Evolutionary conservation across 2,888 invertebrate genomes (phyloP).

Genomic region (Seira ritae): DNA sequence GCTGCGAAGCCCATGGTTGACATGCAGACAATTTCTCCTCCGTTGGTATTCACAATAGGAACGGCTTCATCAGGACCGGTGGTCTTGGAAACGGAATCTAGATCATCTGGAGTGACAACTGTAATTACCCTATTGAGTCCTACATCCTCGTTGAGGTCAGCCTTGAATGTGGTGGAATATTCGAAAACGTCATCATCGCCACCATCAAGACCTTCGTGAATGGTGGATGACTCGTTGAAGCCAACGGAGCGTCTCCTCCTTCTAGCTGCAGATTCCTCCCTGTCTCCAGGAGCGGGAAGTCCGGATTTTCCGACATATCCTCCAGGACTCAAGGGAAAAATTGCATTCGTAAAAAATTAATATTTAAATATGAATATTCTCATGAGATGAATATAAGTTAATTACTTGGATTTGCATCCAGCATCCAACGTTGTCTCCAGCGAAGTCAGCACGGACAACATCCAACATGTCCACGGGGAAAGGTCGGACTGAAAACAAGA

Average conservation of each 20-base stretch:
- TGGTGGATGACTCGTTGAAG: slow-evolving; percentile 64
- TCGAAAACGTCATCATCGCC: slow-evolving; percentile 70
- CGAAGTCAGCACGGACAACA: slow-evolving; percentile 95
- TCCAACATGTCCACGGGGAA: slow-evolving; percentile 97
- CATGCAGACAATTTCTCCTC: slow-evolving; percentile 71
- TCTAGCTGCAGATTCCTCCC: slow-evolving; percentile 80
- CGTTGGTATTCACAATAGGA: slow-evolving; percentile 67
- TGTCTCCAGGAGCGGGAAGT: slow-evolving; percentile 76
- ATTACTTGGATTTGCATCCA: slow-evolving; percentile 95
- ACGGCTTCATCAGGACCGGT: slow-evolving; percentile 62
- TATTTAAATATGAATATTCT: no score
- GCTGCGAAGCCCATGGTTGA: slow-evolving; percentile 95
- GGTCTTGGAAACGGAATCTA: slow-evolving; percentile 52
- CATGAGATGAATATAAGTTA: no score
- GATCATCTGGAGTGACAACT: slow-evolving; percentile 82
- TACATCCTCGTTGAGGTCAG: slow-evolving; percentile 81
- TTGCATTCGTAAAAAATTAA: no score
- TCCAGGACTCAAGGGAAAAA: slow-evolving; percentile 37
- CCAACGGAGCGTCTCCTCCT: slow-evolving; percentile 79
- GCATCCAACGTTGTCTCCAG: slow-evolving; percentile 96
- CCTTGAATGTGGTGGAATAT: slow-evolving; percentile 74
- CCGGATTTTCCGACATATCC: slow-evolving; percentile 70
- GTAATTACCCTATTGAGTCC: slow-evolving; percentile 92
- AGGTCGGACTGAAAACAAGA: not conserved
- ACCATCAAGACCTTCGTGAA: slow-evolving; percentile 66